Conservation (phyloP, 1,140 invertebrate species). For the Babylonia areolata region DNA sequence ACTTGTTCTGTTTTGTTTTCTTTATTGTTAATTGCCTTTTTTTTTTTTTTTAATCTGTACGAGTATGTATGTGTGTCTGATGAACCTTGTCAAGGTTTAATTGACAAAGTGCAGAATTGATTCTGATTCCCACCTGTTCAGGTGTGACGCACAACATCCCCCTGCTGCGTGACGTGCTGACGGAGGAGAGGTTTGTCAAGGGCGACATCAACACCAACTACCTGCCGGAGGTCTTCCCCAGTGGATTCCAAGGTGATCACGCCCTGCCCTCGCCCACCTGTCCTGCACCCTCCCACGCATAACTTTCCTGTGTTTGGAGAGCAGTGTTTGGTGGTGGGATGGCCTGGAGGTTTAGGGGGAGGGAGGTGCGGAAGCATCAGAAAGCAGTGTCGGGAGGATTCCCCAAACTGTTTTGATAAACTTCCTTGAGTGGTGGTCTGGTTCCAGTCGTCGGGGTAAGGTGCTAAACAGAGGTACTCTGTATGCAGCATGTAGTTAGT, state of each 20-base stretch:
- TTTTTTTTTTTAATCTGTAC: no score
- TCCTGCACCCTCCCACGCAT: neutral
- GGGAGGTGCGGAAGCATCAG: no score
- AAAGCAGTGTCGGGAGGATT: no score
- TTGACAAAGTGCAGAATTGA: no score
- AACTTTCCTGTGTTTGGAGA: neutral
- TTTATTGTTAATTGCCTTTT: neutral
- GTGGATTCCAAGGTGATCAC: slow-evolving; percentile 76
- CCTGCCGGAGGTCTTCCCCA: slow-evolving; percentile 79
- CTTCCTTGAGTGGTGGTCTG: no score
- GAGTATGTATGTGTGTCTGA: no score
- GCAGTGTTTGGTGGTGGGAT: neutral
- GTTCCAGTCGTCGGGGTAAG: no score
- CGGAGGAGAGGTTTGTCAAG: slow-evolving; percentile 79
- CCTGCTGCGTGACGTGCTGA: slow-evolving; percentile 82
- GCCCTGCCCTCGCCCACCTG: neutral
- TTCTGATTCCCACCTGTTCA: slow-evolving; percentile 58
- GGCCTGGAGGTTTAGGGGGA: neutral
- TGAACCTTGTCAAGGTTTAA: no score
- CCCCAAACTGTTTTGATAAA: no score
- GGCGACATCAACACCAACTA: slow-evolving; percentile 84
- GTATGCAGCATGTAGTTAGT: no score
- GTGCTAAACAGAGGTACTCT: no score
- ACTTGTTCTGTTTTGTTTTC: no score
- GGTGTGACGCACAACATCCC: slow-evolving; percentile 85